Conservation (phyloP, 2,888 invertebrate species). For the Lasioglossum lativentre region DNA sequence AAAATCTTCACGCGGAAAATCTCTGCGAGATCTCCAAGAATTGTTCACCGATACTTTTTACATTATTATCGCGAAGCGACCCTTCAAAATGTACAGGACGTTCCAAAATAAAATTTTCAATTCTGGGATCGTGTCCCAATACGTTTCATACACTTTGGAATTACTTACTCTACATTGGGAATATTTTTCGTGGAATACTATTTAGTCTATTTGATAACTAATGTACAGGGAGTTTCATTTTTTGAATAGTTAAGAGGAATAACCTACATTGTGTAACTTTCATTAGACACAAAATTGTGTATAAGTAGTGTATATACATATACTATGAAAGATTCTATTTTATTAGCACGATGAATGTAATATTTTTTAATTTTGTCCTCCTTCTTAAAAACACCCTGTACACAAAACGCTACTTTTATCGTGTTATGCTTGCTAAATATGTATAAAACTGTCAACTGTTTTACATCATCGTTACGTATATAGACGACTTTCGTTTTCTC, state of each 20-base stretch:
- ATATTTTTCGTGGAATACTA: no score
- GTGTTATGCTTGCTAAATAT: constrained; percentile 1
- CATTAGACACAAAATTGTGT: not conserved
- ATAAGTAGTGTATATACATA: not conserved
- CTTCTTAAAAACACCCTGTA: not conserved
- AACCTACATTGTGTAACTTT: not conserved
- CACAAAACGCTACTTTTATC: not conserved
- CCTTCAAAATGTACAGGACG: not conserved
- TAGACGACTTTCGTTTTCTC: constrained; percentile 5
- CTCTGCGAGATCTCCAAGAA: not conserved
- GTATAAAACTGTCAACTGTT: constrained; percentile 3
- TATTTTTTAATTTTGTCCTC: not conserved
- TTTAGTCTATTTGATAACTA: no score
- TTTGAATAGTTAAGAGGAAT: no score
- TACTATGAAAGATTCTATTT: not conserved
- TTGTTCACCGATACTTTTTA: not conserved
- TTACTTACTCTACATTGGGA: no score
- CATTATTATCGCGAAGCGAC: not conserved
- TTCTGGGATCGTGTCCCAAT: no score
- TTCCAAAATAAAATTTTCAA: not conserved
- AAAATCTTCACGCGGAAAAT: not conserved
- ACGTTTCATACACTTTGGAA: no score
- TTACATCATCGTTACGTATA: not conserved
- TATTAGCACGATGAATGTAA: not conserved
- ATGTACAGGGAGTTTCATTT: no score